These are phyloP conservation scores for Antedon mediterranea DNA, from an alignment of 53 echinoderm and acorn worm genomes.

Conservation along the genomic window DNA sequence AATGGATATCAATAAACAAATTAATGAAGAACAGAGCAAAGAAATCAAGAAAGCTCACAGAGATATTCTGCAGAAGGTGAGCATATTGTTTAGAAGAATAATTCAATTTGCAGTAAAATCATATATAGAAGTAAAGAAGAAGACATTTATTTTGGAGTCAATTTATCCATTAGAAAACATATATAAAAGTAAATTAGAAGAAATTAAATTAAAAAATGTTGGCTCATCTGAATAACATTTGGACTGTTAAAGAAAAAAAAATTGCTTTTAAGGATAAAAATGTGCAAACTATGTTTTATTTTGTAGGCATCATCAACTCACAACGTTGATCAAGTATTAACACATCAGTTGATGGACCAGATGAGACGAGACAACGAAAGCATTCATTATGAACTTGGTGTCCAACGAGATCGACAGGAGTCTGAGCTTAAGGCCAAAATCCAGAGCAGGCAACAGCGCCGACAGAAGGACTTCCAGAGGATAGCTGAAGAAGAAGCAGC, in stretches of 20 bases:
- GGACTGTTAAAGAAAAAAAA: no score
- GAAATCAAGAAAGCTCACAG: constrained; percentile 69
- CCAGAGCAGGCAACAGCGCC: constrained; percentile 36
- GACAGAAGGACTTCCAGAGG: constrained; percentile 39
- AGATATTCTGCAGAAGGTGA: constrained; percentile 57
- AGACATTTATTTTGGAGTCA: no score
- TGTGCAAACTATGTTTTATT: background rate
- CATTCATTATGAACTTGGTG: constrained; percentile 52
- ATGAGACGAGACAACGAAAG: constrained; percentile 69
- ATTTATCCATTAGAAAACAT: no score
- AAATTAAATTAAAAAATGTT: no score
- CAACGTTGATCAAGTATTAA: constrained; percentile 58
- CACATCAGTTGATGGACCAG: constrained; percentile 84
- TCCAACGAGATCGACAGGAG: constrained; percentile 58
- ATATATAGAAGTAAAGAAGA: no score
- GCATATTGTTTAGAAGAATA: no score
- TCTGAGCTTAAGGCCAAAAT: constrained; percentile 72
- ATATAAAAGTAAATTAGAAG: no score
- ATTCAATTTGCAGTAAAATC: no score
- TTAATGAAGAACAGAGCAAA: constrained; percentile 45
- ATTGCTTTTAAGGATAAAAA: background rate
- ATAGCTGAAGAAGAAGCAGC: constrained; percentile 70
- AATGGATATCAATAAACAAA: constrained; percentile 69
- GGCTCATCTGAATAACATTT: no score
- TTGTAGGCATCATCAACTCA: constrained; percentile 28